phyloP scores from a whole-genome alignment of 1,140 invertebrate species.

The Magallana angulata region DNA sequence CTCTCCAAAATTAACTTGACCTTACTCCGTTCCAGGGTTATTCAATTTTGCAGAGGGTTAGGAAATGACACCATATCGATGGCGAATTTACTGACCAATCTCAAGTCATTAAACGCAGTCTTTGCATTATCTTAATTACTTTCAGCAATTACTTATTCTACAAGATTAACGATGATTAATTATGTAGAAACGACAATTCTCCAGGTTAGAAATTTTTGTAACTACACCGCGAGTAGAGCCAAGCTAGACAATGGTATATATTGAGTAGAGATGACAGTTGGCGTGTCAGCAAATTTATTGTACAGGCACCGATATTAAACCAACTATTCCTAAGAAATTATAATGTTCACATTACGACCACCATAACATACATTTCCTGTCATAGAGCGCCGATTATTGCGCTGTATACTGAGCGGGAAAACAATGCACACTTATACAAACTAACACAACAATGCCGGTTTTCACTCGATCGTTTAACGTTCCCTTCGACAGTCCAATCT shows the following conservation, averaged over 20 bases:
- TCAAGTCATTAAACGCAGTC: not conserved
- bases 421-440: not conserved
- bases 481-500: not conserved
- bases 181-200: not conserved
- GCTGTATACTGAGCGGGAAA: not conserved
- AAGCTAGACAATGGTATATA: not conserved
- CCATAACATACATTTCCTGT: constrained; percentile 14
- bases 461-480: constrained; percentile 5
- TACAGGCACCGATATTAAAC: constrained; percentile 1
- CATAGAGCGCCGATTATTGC: constrained; percentile 2
- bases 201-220: not conserved
- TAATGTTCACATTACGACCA: not conserved
- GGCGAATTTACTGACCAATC: not conserved
- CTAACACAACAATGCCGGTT: not conserved
- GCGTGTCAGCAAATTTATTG: not conserved
- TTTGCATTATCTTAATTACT: constrained; percentile 15
- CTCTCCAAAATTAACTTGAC: constrained; percentile 59
- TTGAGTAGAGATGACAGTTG: not conserved
- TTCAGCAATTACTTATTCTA: constrained; percentile 1
- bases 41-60: constrained; percentile 32
- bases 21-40: constrained; percentile 37
- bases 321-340: constrained; percentile 11
- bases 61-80: constrained; percentile 4
- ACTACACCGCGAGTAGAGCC: not conserved
- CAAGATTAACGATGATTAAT: not conserved